Evolutionary conservation across 2,888 invertebrate species (phyloP).

Genomic region (Ophion ventricosus): DNA sequence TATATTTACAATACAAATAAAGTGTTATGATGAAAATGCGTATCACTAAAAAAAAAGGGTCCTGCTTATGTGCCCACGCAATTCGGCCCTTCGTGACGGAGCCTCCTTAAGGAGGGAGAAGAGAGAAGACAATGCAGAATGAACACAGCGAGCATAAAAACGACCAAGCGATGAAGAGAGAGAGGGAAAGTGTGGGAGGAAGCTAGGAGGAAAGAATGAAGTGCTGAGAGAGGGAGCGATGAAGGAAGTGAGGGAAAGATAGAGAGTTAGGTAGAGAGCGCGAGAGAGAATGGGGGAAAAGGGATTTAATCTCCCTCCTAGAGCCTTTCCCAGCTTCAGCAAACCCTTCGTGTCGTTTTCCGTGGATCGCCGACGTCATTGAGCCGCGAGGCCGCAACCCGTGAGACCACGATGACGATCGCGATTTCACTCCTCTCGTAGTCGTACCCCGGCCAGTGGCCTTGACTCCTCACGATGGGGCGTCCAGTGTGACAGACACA

Average conservation of each 20-base stretch:
- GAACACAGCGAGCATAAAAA: neutral
- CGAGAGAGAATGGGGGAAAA: neutral
- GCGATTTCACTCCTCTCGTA: conserved; percentile 3
- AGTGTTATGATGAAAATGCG: too few relatives aligned
- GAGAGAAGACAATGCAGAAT: neutral
- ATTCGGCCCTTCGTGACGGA: too few relatives aligned
- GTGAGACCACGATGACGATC: conserved; percentile 63
- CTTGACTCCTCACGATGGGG: conserved; percentile 59
- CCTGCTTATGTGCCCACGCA: too few relatives aligned
- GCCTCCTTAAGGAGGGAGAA: too few relatives aligned
- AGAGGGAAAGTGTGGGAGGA: too few relatives aligned
- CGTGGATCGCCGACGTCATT: conserved; percentile 58
- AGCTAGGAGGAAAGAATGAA: too few relatives aligned
- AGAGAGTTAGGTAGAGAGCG: neutral
- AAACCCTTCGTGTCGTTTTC: conserved; percentile 31
- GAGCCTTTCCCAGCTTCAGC: conserved; percentile 11
- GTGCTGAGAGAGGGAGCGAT: neutral
- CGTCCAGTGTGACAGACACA: conserved; percentile 14
- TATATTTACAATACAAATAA: too few relatives aligned
- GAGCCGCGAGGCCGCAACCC: conserved; percentile 58
- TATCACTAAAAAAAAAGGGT: too few relatives aligned
- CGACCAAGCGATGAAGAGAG: neutral
- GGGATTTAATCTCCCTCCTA: neutral
- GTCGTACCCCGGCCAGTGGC: conserved; percentile 60
- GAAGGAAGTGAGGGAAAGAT: neutral